These are phyloP conservation scores for Netelia melanura DNA, from an alignment of 2,888 invertebrate genomes.

Conservation along the genomic window DNA sequence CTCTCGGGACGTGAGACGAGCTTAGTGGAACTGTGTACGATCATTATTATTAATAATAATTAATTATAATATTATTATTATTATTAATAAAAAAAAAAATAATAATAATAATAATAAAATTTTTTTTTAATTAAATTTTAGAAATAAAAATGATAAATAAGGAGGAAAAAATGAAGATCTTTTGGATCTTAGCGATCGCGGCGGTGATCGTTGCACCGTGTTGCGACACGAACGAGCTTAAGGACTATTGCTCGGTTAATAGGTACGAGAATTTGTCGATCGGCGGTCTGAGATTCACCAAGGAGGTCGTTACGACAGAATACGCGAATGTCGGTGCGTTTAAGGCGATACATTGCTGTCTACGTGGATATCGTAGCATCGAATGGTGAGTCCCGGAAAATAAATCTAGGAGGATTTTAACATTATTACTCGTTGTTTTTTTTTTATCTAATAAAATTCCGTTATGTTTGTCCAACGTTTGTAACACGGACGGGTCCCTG, in stretches of 20 bases:
- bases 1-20: slow-evolving; percentile 18
- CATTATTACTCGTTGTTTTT: background rate
- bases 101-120: too few relatives aligned
- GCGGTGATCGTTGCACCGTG: background rate
- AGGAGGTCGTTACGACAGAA: slow-evolving; percentile 89
- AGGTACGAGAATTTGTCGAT: slow-evolving; percentile 86
- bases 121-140: background rate
- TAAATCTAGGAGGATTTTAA: background rate
- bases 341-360: slow-evolving; percentile 92
- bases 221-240: slow-evolving; percentile 74
- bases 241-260: slow-evolving; percentile 88
- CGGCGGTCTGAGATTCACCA: slow-evolving; percentile 90
- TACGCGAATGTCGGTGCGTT: slow-evolving; percentile 90
- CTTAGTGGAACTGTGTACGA: background rate
- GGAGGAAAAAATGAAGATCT: slow-evolving; percentile 35
- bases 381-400: slow-evolving; percentile 89
- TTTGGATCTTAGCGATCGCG: slow-evolving; percentile 13
- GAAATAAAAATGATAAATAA: slow-evolving; percentile 14
- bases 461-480: background rate
- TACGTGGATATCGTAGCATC: slow-evolving; percentile 91
- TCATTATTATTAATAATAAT: background rate
- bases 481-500: background rate
- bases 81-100: background rate
- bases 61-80: background rate
- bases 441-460: background rate